Evolutionary conservation across 1,140 invertebrate species (phyloP), one percentile per base, ranked within the genome.

Genomic region (Macrocentrus cingulum): DNA sequence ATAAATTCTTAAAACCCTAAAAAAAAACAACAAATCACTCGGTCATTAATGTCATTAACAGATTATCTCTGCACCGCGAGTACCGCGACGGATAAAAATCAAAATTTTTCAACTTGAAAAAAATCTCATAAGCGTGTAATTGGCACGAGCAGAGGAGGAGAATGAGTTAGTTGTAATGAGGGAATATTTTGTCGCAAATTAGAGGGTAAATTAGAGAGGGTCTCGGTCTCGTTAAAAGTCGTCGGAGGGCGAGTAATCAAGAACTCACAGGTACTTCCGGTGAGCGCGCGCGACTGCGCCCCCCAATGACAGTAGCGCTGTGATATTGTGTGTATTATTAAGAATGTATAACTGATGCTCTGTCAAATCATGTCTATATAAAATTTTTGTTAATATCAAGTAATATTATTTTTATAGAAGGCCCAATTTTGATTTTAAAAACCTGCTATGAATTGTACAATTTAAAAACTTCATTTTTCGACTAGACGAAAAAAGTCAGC

Each of bases 161-260:
- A 41, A 15, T 41, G 37, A 13, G 11, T n/a, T 41, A 41, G 42
- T 44, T 44, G 16, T 44, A 44, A 44, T 44, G 42, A 20, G 16
- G 22, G 19, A 44, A 44, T 44, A 44, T 44, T 44, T 44, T 19
- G 42, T 44, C 19, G 42, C 19, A 44, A 44, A 44, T 44, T 19
- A 44, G 19, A 44, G 42, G 19, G 16, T 16, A 18, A 18, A 13
- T 16, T 18, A 44, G 16, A 11, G 42, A 3, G 13, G n/a, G n/a
- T n/a, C n/a, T n/a, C n/a, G n/a, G n/a, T n/a, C 8, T 39, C 8
- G 36, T 39, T 39, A 13, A 39, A 39, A 39, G 13, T 15, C 11
- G 5, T 5, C 37, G 15, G 37, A 39, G 37, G 37, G 15, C 29
- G 46, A 13, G 46, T 29, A 49, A 49, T 49, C 46, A 49, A 49